Evolutionary conservation across 2,797 vertebrate species (phyloP).

Genomic region (Acanthurus tractus): DNA sequence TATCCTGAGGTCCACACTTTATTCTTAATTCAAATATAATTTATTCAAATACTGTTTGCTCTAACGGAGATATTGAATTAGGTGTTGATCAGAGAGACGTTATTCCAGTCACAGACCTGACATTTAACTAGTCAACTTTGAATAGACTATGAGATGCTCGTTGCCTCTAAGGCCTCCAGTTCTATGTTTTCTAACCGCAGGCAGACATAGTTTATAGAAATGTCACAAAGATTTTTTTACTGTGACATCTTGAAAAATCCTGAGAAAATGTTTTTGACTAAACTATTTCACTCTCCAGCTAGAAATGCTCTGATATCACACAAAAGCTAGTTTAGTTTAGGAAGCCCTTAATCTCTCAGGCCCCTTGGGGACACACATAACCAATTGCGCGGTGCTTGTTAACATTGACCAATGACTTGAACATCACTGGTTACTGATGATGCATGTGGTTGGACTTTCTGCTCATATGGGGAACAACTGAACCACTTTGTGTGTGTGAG

Average conservation of each 20-base stretch:
- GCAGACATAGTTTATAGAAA: too few relatives aligned
- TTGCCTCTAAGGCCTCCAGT: neutral
- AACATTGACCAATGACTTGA: neutral
- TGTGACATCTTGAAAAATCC: too few relatives aligned
- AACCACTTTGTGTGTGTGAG: neutral
- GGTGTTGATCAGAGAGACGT: neutral
- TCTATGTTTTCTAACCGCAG: neutral
- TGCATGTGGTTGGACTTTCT: constrained; percentile 2
- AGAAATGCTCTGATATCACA: neutral
- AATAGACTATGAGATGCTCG: neutral
- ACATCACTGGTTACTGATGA: neutral
- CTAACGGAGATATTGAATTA: neutral
- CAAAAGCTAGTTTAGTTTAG: neutral
- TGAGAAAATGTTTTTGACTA: too few relatives aligned
- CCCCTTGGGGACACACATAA: neutral
- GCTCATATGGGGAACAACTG: neutral
- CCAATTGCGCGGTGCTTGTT: neutral
- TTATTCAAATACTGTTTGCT: neutral
- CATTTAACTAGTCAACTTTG: too few relatives aligned
- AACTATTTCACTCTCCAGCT: too few relatives aligned
- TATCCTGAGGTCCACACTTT: neutral
- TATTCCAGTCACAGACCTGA: neutral
- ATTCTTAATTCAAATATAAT: neutral
- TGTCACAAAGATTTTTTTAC: too few relatives aligned
- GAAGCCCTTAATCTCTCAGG: neutral